These are phyloP conservation scores for Polypedilum vanderplanki DNA, from an alignment of 1,140 invertebrate genomes.

Conservation along the genomic window DNA sequence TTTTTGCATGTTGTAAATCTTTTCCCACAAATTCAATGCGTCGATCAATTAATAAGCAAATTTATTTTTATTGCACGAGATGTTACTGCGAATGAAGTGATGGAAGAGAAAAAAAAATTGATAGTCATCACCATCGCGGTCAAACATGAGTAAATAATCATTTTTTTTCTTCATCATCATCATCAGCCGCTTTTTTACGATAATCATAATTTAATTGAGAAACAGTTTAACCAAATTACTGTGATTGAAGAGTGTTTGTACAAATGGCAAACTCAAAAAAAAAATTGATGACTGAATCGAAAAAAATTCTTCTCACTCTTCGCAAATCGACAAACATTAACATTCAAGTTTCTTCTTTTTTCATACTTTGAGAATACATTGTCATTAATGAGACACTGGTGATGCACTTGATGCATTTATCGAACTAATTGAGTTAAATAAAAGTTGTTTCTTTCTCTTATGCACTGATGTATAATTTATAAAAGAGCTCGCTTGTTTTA, in stretches of 20 bases:
- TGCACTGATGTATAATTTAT: too few species aligned
- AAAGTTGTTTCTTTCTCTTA: background rate
- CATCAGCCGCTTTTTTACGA: background rate
- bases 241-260: background rate
- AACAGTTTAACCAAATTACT: background rate
- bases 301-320: too few species aligned
- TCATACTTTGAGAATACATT: background rate
- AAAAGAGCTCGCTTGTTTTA: too few species aligned
- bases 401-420: background rate
- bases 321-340: too few species aligned
- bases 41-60: background rate
- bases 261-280: background rate
- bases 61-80: background rate
- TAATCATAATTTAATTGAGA: constrained; percentile 20
- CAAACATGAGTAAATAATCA: background rate
- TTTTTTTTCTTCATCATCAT: background rate
- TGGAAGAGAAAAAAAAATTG: background rate
- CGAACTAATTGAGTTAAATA: background rate
- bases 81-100: background rate
- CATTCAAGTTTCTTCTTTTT: background rate
- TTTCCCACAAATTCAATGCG: background rate
- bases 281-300: too few species aligned
- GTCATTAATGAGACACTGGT: background rate
- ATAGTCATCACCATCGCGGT: too few species aligned
- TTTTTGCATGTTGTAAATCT: background rate